Evolutionary conservation across 2,113 vertebrate genomes (phyloP).

Genomic region (Psophia crepitans): DNA sequence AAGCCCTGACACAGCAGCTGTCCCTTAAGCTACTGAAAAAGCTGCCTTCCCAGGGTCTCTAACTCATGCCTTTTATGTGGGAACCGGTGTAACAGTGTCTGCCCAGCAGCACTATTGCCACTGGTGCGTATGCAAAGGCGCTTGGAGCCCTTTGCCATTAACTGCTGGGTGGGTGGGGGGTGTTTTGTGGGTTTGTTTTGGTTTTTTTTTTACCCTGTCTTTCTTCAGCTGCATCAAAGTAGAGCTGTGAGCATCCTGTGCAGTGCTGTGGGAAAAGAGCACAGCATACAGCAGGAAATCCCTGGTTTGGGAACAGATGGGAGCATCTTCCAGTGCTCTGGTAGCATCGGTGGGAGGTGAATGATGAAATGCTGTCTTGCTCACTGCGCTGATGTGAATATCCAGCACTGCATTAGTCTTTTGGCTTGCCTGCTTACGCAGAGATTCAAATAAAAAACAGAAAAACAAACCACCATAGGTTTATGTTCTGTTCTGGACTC

Average conservation of each 20-base stretch:
- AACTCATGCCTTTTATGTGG: neutral
- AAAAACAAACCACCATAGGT: neutral
- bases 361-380: neutral
- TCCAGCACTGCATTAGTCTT: neutral
- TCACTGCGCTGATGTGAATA: neutral
- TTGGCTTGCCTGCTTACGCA: neutral
- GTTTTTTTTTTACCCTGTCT: neutral
- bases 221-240: neutral
- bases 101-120: neutral
- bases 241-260: neutral
- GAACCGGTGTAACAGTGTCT: neutral
- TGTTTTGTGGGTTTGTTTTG: no score
- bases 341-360: neutral
- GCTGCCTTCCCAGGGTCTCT: neutral
- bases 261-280: neutral
- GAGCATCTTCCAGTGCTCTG: neutral
- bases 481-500: neutral
- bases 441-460: neutral
- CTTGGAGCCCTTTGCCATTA: neutral
- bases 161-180: no score
- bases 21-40: neutral
- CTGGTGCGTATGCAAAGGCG: rapidly evolving
- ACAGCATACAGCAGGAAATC: neutral
- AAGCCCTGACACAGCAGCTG: neutral
- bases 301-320: neutral